Evolutionary conservation across 2,888 invertebrate species (phyloP).

Genomic region (Sinelater perroti): DNA sequence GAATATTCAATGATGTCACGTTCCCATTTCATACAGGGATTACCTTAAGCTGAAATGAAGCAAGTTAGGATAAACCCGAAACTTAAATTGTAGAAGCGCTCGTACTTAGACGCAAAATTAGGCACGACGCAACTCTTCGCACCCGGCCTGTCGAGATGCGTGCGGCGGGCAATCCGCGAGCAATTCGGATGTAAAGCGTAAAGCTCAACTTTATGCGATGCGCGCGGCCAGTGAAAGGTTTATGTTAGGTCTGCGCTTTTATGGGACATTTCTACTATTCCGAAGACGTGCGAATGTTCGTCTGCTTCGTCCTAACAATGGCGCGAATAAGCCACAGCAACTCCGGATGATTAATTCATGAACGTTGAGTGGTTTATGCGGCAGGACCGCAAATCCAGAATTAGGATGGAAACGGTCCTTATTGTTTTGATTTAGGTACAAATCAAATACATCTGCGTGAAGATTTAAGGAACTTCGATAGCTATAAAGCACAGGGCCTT

Average conservation of each 20-base stretch:
- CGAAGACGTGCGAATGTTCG: slow-evolving; percentile 37
- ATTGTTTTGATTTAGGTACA: slow-evolving; percentile 50
- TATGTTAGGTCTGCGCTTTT: slow-evolving; percentile 39
- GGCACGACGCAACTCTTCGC: slow-evolving; percentile 30
- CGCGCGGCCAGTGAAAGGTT: slow-evolving; percentile 43
- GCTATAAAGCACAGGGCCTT: slow-evolving; percentile 11
- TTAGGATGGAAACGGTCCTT: slow-evolving; percentile 56
- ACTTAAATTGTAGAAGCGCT: slow-evolving; percentile 33
- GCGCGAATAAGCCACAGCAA: slow-evolving; percentile 57
- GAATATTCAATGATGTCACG: slow-evolving; percentile 35
- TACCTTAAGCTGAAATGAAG: slow-evolving; percentile 35
- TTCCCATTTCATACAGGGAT: slow-evolving; percentile 34
- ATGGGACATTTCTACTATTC: slow-evolving; percentile 39
- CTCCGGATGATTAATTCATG: slow-evolving; percentile 60
- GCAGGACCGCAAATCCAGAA: slow-evolving; percentile 58
- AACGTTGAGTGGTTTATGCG: slow-evolving; percentile 58
- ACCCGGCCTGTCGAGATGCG: slow-evolving; percentile 20
- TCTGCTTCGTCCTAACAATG: slow-evolving; percentile 38
- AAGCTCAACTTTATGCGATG: slow-evolving; percentile 41
- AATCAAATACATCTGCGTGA: slow-evolving; percentile 37
- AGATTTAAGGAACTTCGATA: slow-evolving; percentile 31
- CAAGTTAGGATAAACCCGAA: slow-evolving; percentile 37
- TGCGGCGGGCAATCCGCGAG: slow-evolving; percentile 23
- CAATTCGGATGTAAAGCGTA: slow-evolving; percentile 39
- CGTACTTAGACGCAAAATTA: slow-evolving; percentile 37